phyloP scores from a whole-genome alignment of 2,113 vertebrate genomes.

The Cricetomys ansorgei region DNA sequence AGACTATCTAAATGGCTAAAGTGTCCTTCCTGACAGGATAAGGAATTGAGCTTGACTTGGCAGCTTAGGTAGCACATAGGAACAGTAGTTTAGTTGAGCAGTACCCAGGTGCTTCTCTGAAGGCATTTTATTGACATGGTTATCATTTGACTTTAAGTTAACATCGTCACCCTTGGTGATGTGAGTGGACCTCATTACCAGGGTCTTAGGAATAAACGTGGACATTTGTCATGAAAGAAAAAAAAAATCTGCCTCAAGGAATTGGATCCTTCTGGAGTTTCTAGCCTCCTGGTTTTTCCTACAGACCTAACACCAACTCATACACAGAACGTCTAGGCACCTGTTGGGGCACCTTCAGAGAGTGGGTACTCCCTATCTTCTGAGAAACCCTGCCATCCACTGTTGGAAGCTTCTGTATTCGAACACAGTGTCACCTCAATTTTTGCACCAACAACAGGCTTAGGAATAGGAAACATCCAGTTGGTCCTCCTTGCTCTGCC shows the following conservation, averaged over 20 bases:
- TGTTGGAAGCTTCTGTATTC: background rate
- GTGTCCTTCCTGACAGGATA: background rate
- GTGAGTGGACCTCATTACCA: background rate
- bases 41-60: background rate
- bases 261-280: background rate
- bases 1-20: no score
- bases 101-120: background rate
- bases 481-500: background rate
- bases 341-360: background rate
- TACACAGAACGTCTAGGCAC: background rate
- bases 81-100: background rate
- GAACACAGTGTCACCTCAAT: background rate
- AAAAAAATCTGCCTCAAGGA: background rate
- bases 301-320: background rate
- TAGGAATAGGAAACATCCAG: background rate
- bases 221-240: background rate
- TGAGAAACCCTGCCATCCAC: background rate
- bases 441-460: background rate
- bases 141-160: background rate
- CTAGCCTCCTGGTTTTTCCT: background rate
- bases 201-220: background rate
- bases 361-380: background rate
- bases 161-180: background rate
- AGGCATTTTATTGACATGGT: background rate
- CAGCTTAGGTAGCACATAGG: background rate